These are phyloP conservation scores for Illadopsis cleaveri DNA, from an alignment of 2,113 vertebrate species.

Conservation along the genomic window DNA sequence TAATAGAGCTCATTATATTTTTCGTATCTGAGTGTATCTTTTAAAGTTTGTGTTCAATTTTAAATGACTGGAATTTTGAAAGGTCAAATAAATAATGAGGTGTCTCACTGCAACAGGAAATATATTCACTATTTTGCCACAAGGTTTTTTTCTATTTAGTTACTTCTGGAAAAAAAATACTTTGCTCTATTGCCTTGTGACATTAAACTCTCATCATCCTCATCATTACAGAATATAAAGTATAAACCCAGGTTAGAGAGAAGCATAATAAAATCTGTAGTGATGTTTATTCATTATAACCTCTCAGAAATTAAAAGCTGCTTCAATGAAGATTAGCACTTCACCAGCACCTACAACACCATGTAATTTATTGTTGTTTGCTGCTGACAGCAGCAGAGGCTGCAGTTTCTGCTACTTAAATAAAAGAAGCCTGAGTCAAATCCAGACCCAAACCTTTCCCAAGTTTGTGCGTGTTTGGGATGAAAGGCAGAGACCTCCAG, in stretches of 20 bases:
- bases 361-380: background rate
- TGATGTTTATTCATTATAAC: background rate
- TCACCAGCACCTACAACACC: background rate
- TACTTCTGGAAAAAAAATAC: background rate
- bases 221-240: background rate
- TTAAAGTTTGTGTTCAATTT: conserved; percentile 24
- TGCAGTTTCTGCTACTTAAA: background rate
- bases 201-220: background rate
- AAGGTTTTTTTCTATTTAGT: background rate
- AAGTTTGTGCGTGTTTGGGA: background rate
- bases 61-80: conserved; percentile 40
- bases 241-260: background rate
- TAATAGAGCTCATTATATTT: conserved; percentile 29
- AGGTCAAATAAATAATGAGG: conserved; percentile 41
- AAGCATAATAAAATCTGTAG: background rate
- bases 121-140: background rate
- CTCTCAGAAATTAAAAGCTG: background rate
- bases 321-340: background rate
- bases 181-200: background rate
- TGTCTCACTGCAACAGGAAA: conserved; percentile 21
- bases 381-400: background rate
- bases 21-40: background rate
- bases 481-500: background rate
- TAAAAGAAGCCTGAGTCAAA: no score
- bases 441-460: no score